Evolutionary conservation across 2,113 vertebrate genomes (phyloP), one percentile per base, ranked within the genome.

Genomic region (Corydoras maculifer): DNA sequence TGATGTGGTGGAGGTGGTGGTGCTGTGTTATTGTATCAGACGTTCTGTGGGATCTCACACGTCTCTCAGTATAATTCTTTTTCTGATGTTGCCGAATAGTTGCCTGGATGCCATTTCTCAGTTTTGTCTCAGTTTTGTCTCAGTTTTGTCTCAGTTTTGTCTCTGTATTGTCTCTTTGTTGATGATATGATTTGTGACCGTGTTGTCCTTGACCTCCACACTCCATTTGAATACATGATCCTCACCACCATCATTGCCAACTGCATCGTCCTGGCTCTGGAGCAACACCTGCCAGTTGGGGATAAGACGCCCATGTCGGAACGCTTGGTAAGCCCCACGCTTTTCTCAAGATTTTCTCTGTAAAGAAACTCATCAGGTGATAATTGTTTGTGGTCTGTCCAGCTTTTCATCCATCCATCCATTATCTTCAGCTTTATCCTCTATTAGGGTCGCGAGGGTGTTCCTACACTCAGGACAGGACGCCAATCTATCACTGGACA

Each of bases 221-320:
- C 97, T 94, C 97, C 97, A 57, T 99, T 99, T 75, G 97, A 99
- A 86, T 99, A 98, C 84, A 94, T 98, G 94, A 98, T 99, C 87
- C 88, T 99, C 82, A 93, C 96, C 77, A 99, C 97, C 73, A 98
- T 99, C 80, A 99, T 99, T 70, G 97, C 97, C 87, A 99, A 99
- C 87, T 99, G 97, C 82, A 99, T 99, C 58, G 97, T 99, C 72
- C 72, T 99, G 88, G 95, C 96, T 35, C 85, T 99, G 89, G 97
- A 98, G 80, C 96, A 98, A 81, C 96, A 98, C 81, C 90, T 98
- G 25, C 96, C 97, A 0, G 94, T 91, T 9, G 87, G 87, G 25
- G 97, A 99, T 90, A 98, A 99, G 89, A 99, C 97, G 0, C 96
- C 96, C 32, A 94, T 99, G 96, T 98, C 96, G 1, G 94, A 97